Evolutionary conservation across 2,113 vertebrate genomes (phyloP).

Genomic region (Prionailurus bengalensis): DNA sequence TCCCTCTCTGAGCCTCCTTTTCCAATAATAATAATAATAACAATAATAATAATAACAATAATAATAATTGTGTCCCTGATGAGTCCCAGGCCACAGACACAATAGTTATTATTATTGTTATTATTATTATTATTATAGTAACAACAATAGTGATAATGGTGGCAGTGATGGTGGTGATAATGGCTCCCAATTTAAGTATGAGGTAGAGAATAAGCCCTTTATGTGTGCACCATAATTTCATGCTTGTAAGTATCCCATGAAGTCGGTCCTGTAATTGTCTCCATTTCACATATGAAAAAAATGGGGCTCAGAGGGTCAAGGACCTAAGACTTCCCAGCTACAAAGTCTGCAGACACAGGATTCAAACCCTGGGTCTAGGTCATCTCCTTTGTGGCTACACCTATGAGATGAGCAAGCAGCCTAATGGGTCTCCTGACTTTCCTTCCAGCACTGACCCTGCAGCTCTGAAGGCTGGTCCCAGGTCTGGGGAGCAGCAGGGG

Average conservation of each 20-base stretch:
- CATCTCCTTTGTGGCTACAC: background rate
- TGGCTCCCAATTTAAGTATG: background rate
- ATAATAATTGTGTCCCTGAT: no score
- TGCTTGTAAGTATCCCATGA: background rate
- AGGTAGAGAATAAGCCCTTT: background rate
- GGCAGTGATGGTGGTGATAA: fast-evolving
- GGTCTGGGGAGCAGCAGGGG: background rate
- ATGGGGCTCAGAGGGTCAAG: background rate
- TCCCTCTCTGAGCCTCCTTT: background rate
- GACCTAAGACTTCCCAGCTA: background rate
- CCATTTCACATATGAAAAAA: background rate
- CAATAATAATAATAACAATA: background rate
- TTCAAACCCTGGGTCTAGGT: background rate
- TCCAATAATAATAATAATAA: background rate
- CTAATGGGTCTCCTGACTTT: background rate
- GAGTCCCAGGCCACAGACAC: no score
- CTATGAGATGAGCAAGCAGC: background rate
- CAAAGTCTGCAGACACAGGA: background rate
- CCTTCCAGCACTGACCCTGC: fast-evolving
- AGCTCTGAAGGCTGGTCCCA: background rate
- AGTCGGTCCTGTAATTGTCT: background rate
- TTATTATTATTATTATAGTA: no score
- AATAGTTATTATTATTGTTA: no score
- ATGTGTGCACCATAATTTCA: fast-evolving
- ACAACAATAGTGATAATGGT: background rate